Evolutionary conservation across 2,888 invertebrate species (phyloP), one percentile per base, ranked within the genome.

Genomic region (Latrodectus hesperus): DNA sequence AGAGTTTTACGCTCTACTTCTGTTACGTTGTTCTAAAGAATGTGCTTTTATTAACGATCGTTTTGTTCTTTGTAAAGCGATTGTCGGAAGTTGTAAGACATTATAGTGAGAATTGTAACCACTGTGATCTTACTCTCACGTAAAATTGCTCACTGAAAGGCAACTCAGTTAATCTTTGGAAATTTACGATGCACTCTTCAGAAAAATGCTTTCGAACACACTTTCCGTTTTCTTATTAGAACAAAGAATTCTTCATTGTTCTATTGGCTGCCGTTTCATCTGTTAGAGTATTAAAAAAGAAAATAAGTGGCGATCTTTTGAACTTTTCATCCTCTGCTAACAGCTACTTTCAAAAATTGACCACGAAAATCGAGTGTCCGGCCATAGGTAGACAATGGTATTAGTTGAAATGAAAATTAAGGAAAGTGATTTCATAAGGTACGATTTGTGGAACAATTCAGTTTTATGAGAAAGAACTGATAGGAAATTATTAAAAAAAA

Each of bases 1-100:
- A 60, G 14, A 75, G 64, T 80, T 80, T 80, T 80, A 38, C 79
- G 79, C 79, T 80, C 79, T 72, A 80, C 60, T 80, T 80, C 79
- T 16, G 49, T 11, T 22, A 60, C 60, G 72, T 80, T 80, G 79
- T 80, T 80, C 53, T 12, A 55, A 38, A 38, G 22, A 78, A 22
- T 52, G 51, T 16, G 67, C 53, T 64, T 49, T 80, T 64, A 80
- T 55, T 80, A 71, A 80, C 51, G 65, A n/a, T 22, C 76, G 65
- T 65, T 76, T 65, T 76, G 76, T 76, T 68, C 26, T 60, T 64
- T 60, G 76, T n/a, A 60, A 60, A 74, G 16, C 60, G 74, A 55
- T 60, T 51, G 26, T 16, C 76, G 76, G 76, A 76, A 76, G 76
- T 76, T 65, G 51, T 75, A 60, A 64, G 55, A 26, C 60, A 22